Evolutionary conservation across 2,888 invertebrate genomes (phyloP).

Genomic region (Eristalis arbustorum): DNA sequence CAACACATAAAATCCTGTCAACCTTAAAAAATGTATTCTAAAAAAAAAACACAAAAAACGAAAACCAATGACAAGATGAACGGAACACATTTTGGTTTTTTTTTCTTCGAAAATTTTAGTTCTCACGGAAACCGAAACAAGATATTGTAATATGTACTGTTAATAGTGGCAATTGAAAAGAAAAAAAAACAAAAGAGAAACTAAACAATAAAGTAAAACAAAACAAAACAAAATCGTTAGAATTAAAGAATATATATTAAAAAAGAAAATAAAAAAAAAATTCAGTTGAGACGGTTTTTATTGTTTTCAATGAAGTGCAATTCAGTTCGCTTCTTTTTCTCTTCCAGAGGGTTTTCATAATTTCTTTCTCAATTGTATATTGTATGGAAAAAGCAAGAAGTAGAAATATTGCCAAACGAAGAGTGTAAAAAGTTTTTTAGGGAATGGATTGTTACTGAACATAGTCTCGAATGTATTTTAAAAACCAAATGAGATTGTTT

Average conservation of each 20-base stretch:
- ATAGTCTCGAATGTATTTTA: conserved; percentile 45
- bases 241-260: conserved; percentile 60
- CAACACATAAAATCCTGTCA: not conserved
- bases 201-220: not conserved
- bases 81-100: conserved; percentile 28
- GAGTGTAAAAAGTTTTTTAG: conserved; percentile 1
- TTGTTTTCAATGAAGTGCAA: not conserved
- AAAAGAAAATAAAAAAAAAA: conserved; percentile 41
- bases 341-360: not conserved
- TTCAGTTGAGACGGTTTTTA: conserved; percentile 25
- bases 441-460: conserved; percentile 1
- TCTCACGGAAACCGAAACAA: conserved; percentile 28
- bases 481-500: not conserved
- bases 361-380: conserved; percentile 9
- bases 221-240: conserved; percentile 43
- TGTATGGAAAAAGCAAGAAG: not conserved
- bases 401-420: conserved; percentile 9
- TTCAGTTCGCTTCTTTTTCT: not conserved
- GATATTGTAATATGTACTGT: conserved; percentile 65
- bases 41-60: conserved; percentile 5
- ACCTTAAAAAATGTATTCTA: not conserved
- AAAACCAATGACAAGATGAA: conserved; percentile 26
- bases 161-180: conserved; percentile 66
- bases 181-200: conserved; percentile 33
- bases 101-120: conserved; percentile 28